Percentiles rank a stretch among this genome's conserved stretches.
phyloP scores from a whole-genome alignment of 2,888 invertebrate genomes.

The Hymenopus coronatus region DNA sequence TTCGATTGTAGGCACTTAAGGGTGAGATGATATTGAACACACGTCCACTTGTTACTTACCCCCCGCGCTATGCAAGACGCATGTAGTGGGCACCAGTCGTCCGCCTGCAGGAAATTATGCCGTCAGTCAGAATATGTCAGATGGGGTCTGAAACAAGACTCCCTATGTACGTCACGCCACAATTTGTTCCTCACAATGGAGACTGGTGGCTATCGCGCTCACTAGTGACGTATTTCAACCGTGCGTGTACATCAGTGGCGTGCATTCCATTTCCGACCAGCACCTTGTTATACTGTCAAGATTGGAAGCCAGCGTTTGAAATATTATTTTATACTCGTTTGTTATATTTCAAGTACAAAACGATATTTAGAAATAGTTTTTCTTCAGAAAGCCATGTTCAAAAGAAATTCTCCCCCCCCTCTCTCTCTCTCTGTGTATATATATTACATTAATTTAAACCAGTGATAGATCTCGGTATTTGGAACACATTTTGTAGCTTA shows the following conservation, averaged over 20 bases:
- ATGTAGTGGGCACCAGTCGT: neutral
- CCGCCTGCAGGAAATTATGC: neutral
- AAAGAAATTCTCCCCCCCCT: too few species aligned
- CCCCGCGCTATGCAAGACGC: neutral
- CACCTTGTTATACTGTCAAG: neutral
- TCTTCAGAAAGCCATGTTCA: too few species aligned
- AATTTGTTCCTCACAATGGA: neutral
- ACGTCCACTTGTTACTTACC: neutral
- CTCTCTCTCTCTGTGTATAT: too few species aligned
- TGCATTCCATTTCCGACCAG: neutral
- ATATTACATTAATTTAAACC: too few species aligned
- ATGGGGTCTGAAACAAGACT: neutral
- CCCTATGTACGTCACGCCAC: neutral
- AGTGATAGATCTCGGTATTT: too few species aligned
- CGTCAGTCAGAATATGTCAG: neutral
- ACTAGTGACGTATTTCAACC: neutral
- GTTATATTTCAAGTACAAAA: too few species aligned
- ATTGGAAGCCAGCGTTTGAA: too few species aligned
- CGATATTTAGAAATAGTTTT: too few species aligned
- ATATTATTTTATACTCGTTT: too few species aligned
- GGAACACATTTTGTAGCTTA: too few species aligned
- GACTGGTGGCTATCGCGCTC: neutral
- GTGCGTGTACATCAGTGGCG: neutral
- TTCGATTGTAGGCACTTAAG: neutral
- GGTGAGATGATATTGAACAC: neutral